phyloP scores from a whole-genome alignment of 2,888 invertebrate species.

The Stramonita haemastoma region DNA sequence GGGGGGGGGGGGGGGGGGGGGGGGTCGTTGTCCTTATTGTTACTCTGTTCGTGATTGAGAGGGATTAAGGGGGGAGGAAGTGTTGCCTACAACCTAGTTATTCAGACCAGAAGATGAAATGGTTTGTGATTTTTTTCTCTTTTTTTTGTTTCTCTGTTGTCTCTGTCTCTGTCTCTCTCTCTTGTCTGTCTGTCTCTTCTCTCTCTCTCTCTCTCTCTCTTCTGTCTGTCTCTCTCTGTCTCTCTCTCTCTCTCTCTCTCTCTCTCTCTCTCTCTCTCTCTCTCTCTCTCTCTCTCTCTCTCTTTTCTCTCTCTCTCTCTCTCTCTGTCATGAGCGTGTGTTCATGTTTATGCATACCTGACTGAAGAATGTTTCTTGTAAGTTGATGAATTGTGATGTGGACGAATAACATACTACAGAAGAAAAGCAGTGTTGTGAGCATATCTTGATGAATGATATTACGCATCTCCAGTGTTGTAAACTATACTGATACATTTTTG shows the following conservation, averaged over 20 bases:
- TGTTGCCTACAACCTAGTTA: background rate
- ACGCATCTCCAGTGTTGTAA: too few relatives aligned
- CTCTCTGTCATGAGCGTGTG: background rate
- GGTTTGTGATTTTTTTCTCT: background rate
- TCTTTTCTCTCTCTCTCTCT: background rate
- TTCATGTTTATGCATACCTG: too few relatives aligned
- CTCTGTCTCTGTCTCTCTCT: background rate
- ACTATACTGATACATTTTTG: too few relatives aligned
- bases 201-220: conserved; percentile 6
- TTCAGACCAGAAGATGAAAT: background rate
- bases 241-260: background rate
- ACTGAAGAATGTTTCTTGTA: too few relatives aligned
- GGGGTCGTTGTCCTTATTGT: too few relatives aligned
- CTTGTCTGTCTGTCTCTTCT: background rate
- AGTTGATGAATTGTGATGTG: too few relatives aligned
- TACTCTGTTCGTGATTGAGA: background rate
- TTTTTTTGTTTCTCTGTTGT: background rate
- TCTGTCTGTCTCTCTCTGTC: background rate
- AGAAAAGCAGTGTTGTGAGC: too few relatives aligned
- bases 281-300: conserved; percentile 17
- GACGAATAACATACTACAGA: too few relatives aligned
- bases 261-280: conserved; percentile 11
- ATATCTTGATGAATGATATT: too few relatives aligned
- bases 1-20: too few relatives aligned
- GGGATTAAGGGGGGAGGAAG: background rate